Conservation (phyloP, 2,797 vertebrate genomes). For the Falco novaeseelandiae region DNA sequence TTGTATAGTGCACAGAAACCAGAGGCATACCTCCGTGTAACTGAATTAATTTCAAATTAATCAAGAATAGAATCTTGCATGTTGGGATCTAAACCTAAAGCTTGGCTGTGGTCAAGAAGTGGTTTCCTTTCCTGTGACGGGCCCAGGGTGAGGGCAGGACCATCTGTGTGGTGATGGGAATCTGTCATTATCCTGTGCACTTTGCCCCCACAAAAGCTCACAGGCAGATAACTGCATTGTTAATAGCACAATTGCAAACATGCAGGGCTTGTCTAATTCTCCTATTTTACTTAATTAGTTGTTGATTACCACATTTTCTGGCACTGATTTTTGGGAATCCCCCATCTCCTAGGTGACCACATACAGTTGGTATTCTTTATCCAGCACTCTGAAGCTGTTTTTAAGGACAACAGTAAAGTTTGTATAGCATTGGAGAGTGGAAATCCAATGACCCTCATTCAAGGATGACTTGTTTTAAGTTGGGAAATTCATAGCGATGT, state of each 20-base stretch:
- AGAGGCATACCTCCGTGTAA: background rate
- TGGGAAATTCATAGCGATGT: background rate
- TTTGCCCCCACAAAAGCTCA: background rate
- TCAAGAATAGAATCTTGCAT: background rate
- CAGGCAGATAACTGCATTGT: background rate
- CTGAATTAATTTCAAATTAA: background rate
- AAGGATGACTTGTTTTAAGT: background rate
- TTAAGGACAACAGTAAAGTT: conserved; percentile 31
- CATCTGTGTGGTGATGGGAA: background rate
- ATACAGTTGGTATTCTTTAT: conserved; percentile 23
- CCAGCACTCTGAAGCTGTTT: conserved; percentile 29
- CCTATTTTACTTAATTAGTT: background rate
- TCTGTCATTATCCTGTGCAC: rapidly evolving
- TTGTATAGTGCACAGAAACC: background rate
- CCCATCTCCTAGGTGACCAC: conserved; percentile 38
- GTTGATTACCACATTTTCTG: background rate
- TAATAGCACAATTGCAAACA: background rate
- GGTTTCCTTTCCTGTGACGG: background rate
- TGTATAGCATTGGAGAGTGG: background rate
- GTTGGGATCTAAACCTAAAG: background rate
- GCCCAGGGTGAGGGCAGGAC: background rate
- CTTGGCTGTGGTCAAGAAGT: background rate
- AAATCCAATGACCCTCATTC: background rate
- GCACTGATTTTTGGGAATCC: conserved; percentile 29
- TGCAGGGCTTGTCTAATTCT: background rate